Percentiles rank a stretch among this genome's conserved stretches.
Evolutionary conservation across 2,797 vertebrate species (phyloP).

Genomic region (Emys orbicularis): DNA sequence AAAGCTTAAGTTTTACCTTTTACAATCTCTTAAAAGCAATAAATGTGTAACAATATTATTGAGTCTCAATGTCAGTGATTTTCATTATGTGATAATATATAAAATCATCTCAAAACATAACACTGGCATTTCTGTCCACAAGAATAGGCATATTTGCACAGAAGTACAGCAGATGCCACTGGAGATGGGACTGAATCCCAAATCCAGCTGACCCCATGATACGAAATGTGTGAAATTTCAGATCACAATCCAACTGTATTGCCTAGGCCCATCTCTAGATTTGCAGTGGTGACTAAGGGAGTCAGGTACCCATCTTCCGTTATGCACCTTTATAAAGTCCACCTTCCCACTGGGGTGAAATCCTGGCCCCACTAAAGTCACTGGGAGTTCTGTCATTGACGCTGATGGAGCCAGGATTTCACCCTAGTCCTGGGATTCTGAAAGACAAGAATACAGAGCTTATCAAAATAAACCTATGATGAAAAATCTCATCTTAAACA

Average conservation of each 20-base stretch:
- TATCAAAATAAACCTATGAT: background rate
- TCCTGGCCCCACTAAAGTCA: background rate
- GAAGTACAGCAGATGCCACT: background rate
- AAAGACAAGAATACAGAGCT: background rate
- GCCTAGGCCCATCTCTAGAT: background rate
- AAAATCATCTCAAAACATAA: constrained; percentile 14
- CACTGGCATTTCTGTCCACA: background rate
- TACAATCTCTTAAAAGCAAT: constrained; percentile 50
- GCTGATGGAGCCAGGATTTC: background rate
- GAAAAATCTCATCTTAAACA: background rate
- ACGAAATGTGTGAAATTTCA: background rate
- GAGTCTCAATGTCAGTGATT: constrained; percentile 21
- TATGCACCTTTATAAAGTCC: background rate
- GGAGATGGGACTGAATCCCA: background rate
- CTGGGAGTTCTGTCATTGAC: background rate
- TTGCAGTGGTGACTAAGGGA: background rate
- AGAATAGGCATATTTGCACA: background rate
- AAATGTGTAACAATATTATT: constrained; percentile 35
- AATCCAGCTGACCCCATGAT: background rate
- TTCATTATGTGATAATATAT: constrained; percentile 23
- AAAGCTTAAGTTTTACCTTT: constrained; percentile 26
- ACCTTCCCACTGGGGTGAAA: background rate
- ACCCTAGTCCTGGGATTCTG: background rate
- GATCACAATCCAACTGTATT: background rate
- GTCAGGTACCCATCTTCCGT: background rate